A percentile compares a stretch with the other conserved stretches of the same genome.
These are phyloP conservation scores for Eristalis arbustorum DNA, from an alignment of 2,888 invertebrate species.

Conservation along the genomic window DNA sequence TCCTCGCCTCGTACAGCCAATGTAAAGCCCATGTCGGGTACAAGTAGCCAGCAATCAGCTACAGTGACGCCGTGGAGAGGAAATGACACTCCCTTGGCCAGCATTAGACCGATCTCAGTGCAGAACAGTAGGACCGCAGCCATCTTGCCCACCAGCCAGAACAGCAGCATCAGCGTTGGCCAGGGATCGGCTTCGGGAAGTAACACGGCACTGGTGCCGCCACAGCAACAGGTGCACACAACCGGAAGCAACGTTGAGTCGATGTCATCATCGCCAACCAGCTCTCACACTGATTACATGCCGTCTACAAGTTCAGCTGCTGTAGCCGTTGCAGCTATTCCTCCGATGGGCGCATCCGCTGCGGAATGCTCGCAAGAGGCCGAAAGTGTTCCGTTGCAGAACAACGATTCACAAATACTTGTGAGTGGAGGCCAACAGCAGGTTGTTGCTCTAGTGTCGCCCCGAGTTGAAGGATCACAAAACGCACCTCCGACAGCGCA, in stretches of 20 bases:
- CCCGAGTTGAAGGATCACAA: slow-evolving; percentile 84
- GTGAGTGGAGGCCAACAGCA: slow-evolving; percentile 81
- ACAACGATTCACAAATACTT: slow-evolving; percentile 77
- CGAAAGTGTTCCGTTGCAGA: slow-evolving; percentile 78
- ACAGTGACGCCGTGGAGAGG: slow-evolving; percentile 86
- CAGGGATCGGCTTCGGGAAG: slow-evolving; percentile 75
- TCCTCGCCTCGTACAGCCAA: slow-evolving; percentile 89
- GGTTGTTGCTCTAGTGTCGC: slow-evolving; percentile 87
- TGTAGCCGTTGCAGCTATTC: slow-evolving; percentile 85
- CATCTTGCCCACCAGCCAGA: slow-evolving; percentile 87
- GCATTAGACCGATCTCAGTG: slow-evolving; percentile 94
- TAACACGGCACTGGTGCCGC: slow-evolving; percentile 82
- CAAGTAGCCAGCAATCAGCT: slow-evolving; percentile 79
- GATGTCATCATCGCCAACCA: slow-evolving; percentile 86
- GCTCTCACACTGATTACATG: slow-evolving; percentile 91
- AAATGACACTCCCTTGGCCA: slow-evolving; percentile 92
- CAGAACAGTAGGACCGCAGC: slow-evolving; percentile 87
- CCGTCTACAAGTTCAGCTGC: slow-evolving; percentile 89
- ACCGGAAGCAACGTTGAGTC: slow-evolving; percentile 81
- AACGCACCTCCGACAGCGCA: slow-evolving; percentile 75
- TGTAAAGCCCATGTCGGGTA: slow-evolving; percentile 95
- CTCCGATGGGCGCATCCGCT: slow-evolving; percentile 81
- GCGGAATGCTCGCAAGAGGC: slow-evolving; percentile 81
- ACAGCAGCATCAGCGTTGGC: slow-evolving; percentile 81
- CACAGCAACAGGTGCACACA: slow-evolving; percentile 84